phyloP scores from a whole-genome alignment of 2,797 vertebrate species.

The Eulemur rubriventer region DNA sequence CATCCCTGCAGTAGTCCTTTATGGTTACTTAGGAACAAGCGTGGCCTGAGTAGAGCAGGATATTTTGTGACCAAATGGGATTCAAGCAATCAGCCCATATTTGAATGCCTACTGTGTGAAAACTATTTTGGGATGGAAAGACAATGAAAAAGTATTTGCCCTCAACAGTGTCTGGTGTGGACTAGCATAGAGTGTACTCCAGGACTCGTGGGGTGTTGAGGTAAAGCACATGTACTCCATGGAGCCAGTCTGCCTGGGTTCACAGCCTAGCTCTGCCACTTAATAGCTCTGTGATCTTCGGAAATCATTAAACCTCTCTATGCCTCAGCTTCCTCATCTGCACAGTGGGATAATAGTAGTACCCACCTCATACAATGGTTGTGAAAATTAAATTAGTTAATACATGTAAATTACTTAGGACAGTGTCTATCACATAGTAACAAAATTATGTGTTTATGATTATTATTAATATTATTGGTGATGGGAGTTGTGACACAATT shows the following conservation, averaged over 20 bases:
- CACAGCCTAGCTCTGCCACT: background rate
- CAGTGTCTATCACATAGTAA: background rate
- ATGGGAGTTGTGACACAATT: background rate
- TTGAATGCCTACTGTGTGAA: background rate
- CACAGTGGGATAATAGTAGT: background rate
- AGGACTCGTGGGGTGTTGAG: background rate
- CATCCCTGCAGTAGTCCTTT: too few species aligned
- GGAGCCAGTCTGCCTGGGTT: background rate
- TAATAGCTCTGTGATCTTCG: background rate
- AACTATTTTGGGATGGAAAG: background rate
- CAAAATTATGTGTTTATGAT: background rate
- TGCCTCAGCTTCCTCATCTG: background rate
- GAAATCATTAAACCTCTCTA: background rate
- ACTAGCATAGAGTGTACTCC: background rate
- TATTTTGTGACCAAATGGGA: background rate
- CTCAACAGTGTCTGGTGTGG: background rate
- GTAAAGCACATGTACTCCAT: background rate
- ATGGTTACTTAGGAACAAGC: background rate
- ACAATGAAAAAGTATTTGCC: background rate
- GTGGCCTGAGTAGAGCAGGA: background rate
- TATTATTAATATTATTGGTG: background rate
- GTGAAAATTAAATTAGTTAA: background rate
- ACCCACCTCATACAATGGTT: background rate
- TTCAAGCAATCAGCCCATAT: background rate
- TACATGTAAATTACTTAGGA: background rate